Evolutionary conservation across 1,140 invertebrate species (phyloP), one percentile per base, ranked within the genome.

Genomic region (Caenorhabditis remanei): DNA sequence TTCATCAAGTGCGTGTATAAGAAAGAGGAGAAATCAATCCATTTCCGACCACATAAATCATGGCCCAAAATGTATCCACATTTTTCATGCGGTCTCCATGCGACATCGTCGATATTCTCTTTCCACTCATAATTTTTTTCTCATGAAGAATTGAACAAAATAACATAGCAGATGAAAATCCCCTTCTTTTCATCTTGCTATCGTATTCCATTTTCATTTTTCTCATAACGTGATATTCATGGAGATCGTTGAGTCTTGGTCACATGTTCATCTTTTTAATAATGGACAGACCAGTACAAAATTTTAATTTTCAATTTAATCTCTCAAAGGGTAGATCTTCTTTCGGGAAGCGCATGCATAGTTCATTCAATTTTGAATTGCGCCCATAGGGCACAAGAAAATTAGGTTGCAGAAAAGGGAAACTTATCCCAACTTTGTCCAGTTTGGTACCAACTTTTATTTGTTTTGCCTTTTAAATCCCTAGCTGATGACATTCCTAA

Each of bases 291-390:
- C 21, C 32, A 63, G 24, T 63, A 32, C 32, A 41, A 46, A 43
- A 43, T 24, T 40, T 65, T 65, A 65, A 71, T 71, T 43, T 19
- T 71, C 65, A 16, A 16, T 71, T 71, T 71, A 71, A 71, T 71
- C 41, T 71, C 65, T 71, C 40, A 14, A 16, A 43, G 65, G 41
- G 32, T 43, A 43, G 40, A 63, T 71, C 40, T 16, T 43, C 14
- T 13, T 11, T 53, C 43, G n/a, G 46, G 46, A 79, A 46, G 71
- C 71, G 41, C 67, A 79, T 79, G 71, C 46, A 50, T 79, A 79
- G 71, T 79, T 79, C 71, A 79, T 79, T 79, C 71, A 79, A 79
- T 71, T 71, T 71, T 71, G 65, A 71, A 71, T 79, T 79, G 71
- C 71, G 53, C 71, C 71, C 43, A 79, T 79, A 79, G 46, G 71